A percentile compares a stretch with the other conserved stretches of the same genome.
phyloP scores from a whole-genome alignment of 2,888 invertebrate genomes.

The Lasioglossum leucozonium region DNA sequence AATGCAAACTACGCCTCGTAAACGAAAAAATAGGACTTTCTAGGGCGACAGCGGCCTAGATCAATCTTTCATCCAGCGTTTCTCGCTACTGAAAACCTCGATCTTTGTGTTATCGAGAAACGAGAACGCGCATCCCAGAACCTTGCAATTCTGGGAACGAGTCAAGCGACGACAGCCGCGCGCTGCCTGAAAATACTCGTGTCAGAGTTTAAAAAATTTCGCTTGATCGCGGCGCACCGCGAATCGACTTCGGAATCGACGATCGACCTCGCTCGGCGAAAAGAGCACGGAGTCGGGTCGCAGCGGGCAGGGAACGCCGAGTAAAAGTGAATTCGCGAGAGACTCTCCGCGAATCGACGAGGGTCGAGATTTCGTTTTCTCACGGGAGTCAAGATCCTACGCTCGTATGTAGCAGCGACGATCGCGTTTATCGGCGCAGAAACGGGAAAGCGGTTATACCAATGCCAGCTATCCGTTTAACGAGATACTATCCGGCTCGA shows the following conservation, averaged over 20 bases:
- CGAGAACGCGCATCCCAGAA: too few species aligned
- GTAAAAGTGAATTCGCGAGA: conserved; percentile 63
- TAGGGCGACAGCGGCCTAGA: too few species aligned
- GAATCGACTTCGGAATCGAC: neutral
- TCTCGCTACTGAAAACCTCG: too few species aligned
- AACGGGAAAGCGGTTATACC: conserved; percentile 21
- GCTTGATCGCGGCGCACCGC: neutral
- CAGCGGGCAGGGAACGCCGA: neutral
- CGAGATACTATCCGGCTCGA: conserved; percentile 33
- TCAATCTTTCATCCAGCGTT: too few species aligned
- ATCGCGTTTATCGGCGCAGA: conserved; percentile 39
- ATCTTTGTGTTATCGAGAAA: too few species aligned
- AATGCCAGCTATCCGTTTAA: conserved; percentile 17
- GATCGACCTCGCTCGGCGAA: neutral
- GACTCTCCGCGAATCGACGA: conserved; percentile 50
- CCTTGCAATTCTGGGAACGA: too few species aligned
- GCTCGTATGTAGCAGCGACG: conserved; percentile 31
- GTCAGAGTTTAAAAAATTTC: neutral
- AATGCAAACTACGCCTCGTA: too few species aligned
- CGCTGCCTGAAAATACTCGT: neutral
- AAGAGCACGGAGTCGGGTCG: conserved; percentile 7
- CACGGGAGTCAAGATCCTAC: conserved; percentile 47
- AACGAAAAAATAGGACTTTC: too few species aligned
- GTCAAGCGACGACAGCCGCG: neutral
- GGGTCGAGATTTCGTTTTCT: conserved; percentile 66